These are phyloP conservation scores for Monodelphis domestica DNA, from an alignment of 2,797 vertebrate genomes.

Conservation along the genomic window DNA sequence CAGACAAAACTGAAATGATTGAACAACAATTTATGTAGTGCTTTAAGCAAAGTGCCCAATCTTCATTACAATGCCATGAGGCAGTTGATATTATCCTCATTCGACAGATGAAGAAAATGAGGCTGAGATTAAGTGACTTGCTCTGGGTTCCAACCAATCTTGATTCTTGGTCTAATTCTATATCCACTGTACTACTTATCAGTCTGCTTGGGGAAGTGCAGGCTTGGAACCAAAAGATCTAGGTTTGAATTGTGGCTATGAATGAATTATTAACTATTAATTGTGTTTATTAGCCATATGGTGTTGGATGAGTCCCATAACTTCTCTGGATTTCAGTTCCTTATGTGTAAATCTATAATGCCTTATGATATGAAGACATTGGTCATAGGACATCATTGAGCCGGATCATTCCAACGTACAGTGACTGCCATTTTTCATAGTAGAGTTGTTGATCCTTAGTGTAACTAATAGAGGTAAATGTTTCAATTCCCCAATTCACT, in stretches of 20 bases:
- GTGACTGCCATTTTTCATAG: neutral
- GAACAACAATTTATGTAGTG: too few species aligned
- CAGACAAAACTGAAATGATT: too few species aligned
- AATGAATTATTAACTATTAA: too few species aligned
- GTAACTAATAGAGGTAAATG: neutral
- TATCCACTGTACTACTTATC: neutral
- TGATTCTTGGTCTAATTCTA: neutral
- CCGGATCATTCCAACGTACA: slow-evolving; percentile 12
- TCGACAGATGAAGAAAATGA: neutral
- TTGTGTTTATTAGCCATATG: neutral
- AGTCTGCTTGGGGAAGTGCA: neutral
- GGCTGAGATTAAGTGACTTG: too few species aligned
- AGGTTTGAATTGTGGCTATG: neutral
- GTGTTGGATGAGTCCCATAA: neutral
- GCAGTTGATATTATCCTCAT: neutral
- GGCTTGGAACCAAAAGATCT: neutral
- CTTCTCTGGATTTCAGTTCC: neutral
- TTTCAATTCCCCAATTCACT: slow-evolving; percentile 10
- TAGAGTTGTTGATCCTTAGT: neutral
- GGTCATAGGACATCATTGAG: slow-evolving; percentile 14
- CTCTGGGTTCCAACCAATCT: too few species aligned
- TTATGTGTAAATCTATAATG: too few species aligned
- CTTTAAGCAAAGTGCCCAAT: neutral
- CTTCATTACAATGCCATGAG: neutral
- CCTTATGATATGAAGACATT: neutral